A percentile compares a stretch with the other conserved stretches of the same genome.
Conservation (phyloP, 2,888 invertebrate genomes). For the Orthosia incerta region DNA sequence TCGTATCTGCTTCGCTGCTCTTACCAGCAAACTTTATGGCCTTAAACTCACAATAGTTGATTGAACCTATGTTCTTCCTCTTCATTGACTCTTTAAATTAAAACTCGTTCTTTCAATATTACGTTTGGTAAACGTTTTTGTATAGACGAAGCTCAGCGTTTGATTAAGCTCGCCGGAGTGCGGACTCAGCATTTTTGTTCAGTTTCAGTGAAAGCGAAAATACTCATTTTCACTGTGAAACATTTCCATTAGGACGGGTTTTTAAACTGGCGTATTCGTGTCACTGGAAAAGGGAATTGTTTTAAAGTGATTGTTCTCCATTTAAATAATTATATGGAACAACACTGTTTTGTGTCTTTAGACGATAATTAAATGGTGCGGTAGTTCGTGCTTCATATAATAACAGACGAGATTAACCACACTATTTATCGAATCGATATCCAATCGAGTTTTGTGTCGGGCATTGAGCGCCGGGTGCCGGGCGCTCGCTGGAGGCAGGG, state of each 20-base stretch:
- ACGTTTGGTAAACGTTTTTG: slow-evolving; percentile 53
- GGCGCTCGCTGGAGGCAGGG: slow-evolving; percentile 31
- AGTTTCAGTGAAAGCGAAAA: slow-evolving; percentile 41
- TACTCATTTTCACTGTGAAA: slow-evolving; percentile 40
- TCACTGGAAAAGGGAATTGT: too few relatives aligned
- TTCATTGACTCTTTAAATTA: slow-evolving; percentile 69
- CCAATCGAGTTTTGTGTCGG: slow-evolving; percentile 60
- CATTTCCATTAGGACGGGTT: too few relatives aligned
- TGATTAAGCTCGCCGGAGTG: slow-evolving; percentile 44
- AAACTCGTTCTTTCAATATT: slow-evolving; percentile 55
- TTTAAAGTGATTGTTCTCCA: too few relatives aligned
- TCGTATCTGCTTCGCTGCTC: background rate
- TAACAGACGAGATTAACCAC: slow-evolving; percentile 55
- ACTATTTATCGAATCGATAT: slow-evolving; percentile 62
- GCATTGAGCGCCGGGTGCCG: slow-evolving; percentile 19
- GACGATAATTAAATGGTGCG: slow-evolving; percentile 27
- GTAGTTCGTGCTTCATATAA: slow-evolving; percentile 51
- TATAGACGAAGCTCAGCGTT: slow-evolving; percentile 47
- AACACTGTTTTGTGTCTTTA: slow-evolving; percentile 25
- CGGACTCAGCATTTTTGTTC: slow-evolving; percentile 44
- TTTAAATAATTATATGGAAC: too few relatives aligned
- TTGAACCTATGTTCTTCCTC: slow-evolving; percentile 67
- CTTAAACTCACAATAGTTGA: slow-evolving; percentile 64
- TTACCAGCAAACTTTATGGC: slow-evolving; percentile 54
- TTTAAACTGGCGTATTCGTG: too few relatives aligned